A percentile compares a stretch with the other conserved stretches of the same genome.
These are phyloP conservation scores for Philereme transversata DNA, from an alignment of 2,888 invertebrate species.

Conservation along the genomic window DNA sequence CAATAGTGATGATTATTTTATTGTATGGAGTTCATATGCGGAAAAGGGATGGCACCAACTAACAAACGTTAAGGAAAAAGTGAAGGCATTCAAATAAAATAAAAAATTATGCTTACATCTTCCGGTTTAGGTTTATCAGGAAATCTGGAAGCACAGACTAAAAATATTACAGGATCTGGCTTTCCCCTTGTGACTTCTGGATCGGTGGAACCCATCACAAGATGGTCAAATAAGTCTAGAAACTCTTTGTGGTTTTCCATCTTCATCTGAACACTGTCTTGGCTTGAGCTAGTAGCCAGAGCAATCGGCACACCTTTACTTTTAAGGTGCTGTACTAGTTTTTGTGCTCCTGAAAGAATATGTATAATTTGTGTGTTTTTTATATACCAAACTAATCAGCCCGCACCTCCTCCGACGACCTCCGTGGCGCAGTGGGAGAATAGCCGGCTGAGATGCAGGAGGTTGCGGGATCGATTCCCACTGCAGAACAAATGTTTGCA, in stretches of 20 bases:
- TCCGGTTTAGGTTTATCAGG: constrained; percentile 85
- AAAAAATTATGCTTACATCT: constrained; percentile 63
- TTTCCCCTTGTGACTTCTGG: constrained; percentile 93
- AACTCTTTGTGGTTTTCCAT: constrained; percentile 86
- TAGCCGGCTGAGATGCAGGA: no score
- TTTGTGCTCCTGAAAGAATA: constrained; percentile 86
- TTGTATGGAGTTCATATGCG: no score
- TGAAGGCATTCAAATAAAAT: neutral
- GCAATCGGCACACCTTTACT: constrained; percentile 90
- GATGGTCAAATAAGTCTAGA: constrained; percentile 87
- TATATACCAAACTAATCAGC: no score
- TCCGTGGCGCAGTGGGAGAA: no score
- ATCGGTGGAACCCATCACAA: constrained; percentile 91
- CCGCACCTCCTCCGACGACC: no score
- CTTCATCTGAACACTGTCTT: constrained; percentile 88
- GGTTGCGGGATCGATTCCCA: no score
- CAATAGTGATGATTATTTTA: no score
- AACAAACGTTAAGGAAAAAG: no score
- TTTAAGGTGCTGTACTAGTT: constrained; percentile 89
- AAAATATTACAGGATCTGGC: constrained; percentile 94
- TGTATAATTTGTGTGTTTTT: no score
- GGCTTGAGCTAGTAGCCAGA: constrained; percentile 92
- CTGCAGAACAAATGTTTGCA: no score
- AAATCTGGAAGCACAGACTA: constrained; percentile 90
- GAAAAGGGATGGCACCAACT: no score